These are phyloP conservation scores for Perizoma affinitatum DNA, from an alignment of 2,888 invertebrate genomes.

Conservation along the genomic window DNA sequence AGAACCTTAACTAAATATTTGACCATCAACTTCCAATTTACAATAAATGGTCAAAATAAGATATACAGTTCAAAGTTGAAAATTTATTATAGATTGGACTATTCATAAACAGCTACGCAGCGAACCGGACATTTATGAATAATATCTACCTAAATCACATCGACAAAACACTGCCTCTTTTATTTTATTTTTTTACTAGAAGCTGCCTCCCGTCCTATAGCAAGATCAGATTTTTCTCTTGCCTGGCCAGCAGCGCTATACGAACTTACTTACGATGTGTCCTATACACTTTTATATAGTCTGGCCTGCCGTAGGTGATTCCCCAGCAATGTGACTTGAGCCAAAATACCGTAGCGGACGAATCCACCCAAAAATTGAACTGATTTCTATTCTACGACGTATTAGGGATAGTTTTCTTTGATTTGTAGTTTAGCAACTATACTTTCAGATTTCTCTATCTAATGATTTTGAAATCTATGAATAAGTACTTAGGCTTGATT, in stretches of 20 bases:
- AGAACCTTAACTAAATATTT: too few relatives aligned
- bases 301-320: conserved; percentile 48
- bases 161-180: background rate
- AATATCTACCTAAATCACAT: background rate
- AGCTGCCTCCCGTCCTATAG: background rate
- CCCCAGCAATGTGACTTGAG: conserved; percentile 42
- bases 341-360: conserved; percentile 3
- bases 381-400: background rate
- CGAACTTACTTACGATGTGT: conserved; percentile 39
- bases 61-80: too few relatives aligned
- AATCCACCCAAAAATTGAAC: background rate
- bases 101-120: too few relatives aligned
- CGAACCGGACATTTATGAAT: background rate
- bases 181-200: conserved; percentile 3
- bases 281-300: conserved; percentile 45
- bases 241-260: conserved; percentile 27
- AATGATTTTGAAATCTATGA: too few relatives aligned
- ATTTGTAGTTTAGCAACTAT: too few relatives aligned
- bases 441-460: too few relatives aligned
- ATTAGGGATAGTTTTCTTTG: too few relatives aligned
- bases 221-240: conserved; percentile 8
- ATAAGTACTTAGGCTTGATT: too few relatives aligned
- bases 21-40: too few relatives aligned
- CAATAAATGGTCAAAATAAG: too few relatives aligned
- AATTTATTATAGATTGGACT: too few relatives aligned